A percentile compares a stretch with the other conserved stretches of the same genome.
phyloP scores from a whole-genome alignment of 2,113 vertebrate species.

The Salvelinus namaycush region DNA sequence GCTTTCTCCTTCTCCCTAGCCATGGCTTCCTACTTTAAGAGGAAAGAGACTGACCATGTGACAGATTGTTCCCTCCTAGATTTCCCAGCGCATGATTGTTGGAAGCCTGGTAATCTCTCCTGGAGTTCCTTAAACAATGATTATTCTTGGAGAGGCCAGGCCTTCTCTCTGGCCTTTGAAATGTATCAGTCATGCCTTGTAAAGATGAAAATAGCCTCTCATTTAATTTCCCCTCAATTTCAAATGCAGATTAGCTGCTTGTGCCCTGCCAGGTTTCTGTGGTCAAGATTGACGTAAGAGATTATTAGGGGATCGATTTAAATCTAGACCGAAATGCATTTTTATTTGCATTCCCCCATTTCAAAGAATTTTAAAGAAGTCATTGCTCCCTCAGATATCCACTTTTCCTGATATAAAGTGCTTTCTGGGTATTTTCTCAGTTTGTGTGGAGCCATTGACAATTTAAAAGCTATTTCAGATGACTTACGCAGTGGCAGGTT shows the following conservation, averaged over 20 bases:
- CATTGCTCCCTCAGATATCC: no score
- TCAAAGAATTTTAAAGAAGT: no score
- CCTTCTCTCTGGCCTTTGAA: conserved; percentile 25
- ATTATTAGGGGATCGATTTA: conserved; percentile 6
- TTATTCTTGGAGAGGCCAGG: conserved; percentile 16
- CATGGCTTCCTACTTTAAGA: conserved; percentile 11
- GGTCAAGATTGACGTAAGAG: not conserved
- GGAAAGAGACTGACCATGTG: conserved; percentile 3
- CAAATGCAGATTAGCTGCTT: conserved; percentile 7
- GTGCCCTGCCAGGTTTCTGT: not conserved
- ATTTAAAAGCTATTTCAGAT: not conserved
- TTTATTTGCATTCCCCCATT: not conserved
- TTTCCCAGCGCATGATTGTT: conserved; percentile 1
- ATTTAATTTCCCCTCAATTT: conserved; percentile 13
- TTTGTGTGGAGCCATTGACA: not conserved
- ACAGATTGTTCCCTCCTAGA: conserved; percentile 9
- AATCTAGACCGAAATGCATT: not conserved
- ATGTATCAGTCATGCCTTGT: conserved; percentile 28
- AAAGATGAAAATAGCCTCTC: not conserved
- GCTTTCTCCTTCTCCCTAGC: not conserved
- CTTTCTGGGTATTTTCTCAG: not conserved
- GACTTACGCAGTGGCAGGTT: not conserved
- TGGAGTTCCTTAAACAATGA: conserved; percentile 16
- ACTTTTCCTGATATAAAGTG: no score
- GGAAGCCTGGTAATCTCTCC: conserved; percentile 17